Evolutionary conservation across 2,888 invertebrate species (phyloP), one percentile per base, ranked within the genome.

Genomic region (Acheta domesticus): DNA sequence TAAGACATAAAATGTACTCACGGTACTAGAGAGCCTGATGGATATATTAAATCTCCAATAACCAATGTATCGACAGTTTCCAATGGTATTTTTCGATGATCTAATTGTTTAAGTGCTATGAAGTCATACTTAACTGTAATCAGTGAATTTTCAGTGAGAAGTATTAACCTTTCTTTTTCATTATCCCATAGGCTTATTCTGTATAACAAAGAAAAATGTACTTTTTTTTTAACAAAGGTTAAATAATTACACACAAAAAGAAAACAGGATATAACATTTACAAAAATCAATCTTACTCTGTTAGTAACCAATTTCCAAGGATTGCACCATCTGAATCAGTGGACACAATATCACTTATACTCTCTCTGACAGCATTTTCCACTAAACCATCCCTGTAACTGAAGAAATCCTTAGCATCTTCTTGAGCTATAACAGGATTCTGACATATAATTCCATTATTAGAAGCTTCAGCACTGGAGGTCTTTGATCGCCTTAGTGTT

Each of bases 111-210:
- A 86, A 94, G 88, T 0, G 93, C 93, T 83, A 96, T 95, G 86
- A 96, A 95, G 87, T 96, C 95, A 86, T 94, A 96, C 85, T 94
- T 95, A 80, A 94, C 90, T 12, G 92, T 90, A 84, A 94, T 89
- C 49, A 96, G 87, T 74, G 92, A 89, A 83, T 92, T 90, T n/a
- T 93, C 91, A 3, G 94, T 93, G 48, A 96, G 87, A 19, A 95
- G 86, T 2, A 95, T 88, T 74, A 96, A 89, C 78, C 94, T 89
- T 86, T 96, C 96, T 84, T 93, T 92, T 85, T 96, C 95, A 84
- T 93, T 92, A 85, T 96, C 95, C 96, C 96, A 96, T 82, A 94
- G 89, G 84, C 94, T 95, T 84, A 96, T 95, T 86, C 96, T 96
- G 86, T 21, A 89, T 8, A 36, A 36, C 36, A 36, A 87, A 83